Conservation (phyloP, 2,113 vertebrate genomes). For the Emydura subglobosa region DNA sequence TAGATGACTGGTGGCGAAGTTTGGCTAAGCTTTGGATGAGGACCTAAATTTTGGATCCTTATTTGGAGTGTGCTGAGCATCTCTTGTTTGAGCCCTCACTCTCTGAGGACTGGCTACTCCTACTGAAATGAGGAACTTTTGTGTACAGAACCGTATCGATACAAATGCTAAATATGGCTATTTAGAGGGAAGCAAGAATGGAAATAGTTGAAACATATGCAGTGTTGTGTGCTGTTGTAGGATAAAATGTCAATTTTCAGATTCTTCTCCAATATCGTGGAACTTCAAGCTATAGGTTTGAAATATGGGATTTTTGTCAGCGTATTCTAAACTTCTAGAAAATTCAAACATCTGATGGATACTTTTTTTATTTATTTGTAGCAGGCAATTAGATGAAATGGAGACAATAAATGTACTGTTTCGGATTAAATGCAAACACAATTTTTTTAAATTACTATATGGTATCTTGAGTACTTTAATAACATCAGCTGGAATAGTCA, state of each 20-base stretch:
- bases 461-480: not conserved
- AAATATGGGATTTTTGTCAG: not conserved
- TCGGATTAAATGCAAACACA: not conserved
- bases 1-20: not conserved
- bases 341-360: not conserved
- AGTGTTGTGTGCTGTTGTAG: not conserved
- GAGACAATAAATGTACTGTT: not conserved
- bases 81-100: not conserved
- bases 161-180: not conserved
- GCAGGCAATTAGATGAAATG: not conserved
- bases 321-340: not conserved
- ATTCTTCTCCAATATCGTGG: not conserved
- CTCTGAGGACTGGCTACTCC: not conserved
- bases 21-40: not conserved
- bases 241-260: not conserved
- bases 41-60: not conserved
- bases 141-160: not conserved
- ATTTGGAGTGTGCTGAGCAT: not conserved
- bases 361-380: not conserved
- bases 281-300: not conserved
- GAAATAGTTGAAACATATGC: not conserved
- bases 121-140: not conserved
- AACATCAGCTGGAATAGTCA: not conserved
- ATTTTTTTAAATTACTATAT: not conserved
- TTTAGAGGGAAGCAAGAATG: not conserved